Percentiles rank a stretch among this genome's conserved stretches.
These are phyloP conservation scores for Andinoacara biseriatus DNA, from an alignment of 2,113 vertebrate species.

Conservation along the genomic window DNA sequence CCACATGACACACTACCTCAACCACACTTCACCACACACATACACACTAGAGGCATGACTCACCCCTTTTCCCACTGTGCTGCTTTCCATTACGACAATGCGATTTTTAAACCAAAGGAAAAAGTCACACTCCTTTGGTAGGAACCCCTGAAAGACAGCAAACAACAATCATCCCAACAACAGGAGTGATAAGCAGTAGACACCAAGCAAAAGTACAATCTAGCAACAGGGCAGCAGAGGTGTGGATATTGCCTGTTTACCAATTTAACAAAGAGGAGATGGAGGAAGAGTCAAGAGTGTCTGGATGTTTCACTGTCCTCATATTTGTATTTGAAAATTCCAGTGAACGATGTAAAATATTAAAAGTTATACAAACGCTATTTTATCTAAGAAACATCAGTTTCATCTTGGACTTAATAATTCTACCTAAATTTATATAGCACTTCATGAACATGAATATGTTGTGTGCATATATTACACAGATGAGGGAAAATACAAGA, in stretches of 20 bases:
- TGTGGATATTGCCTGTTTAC: neutral
- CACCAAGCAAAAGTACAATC: constrained; percentile 23
- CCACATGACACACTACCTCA: neutral
- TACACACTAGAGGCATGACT: constrained; percentile 30
- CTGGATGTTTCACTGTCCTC: neutral
- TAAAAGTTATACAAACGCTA: neutral
- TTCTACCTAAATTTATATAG: neutral
- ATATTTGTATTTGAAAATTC: neutral
- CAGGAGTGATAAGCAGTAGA: neutral
- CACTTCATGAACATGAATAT: neutral
- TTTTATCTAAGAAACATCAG: neutral
- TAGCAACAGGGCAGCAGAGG: neutral
- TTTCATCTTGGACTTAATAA: neutral
- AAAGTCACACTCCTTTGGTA: constrained; percentile 20
- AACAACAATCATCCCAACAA: constrained; percentile 33
- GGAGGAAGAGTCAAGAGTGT: neutral
- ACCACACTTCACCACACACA: constrained; percentile 8
- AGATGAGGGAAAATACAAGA: neutral
- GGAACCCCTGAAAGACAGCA: constrained; percentile 31
- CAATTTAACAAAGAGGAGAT: neutral
- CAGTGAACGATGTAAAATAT: neutral
- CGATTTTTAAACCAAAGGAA: constrained; percentile 33
- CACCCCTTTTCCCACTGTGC: constrained; percentile 29
- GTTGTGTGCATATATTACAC: neutral
- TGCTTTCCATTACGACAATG: constrained; percentile 36